Percentiles rank a stretch among this genome's conserved stretches.
These are phyloP conservation scores for Dilophus febrilis DNA, from an alignment of 2,888 invertebrate species.

Conservation along the genomic window DNA sequence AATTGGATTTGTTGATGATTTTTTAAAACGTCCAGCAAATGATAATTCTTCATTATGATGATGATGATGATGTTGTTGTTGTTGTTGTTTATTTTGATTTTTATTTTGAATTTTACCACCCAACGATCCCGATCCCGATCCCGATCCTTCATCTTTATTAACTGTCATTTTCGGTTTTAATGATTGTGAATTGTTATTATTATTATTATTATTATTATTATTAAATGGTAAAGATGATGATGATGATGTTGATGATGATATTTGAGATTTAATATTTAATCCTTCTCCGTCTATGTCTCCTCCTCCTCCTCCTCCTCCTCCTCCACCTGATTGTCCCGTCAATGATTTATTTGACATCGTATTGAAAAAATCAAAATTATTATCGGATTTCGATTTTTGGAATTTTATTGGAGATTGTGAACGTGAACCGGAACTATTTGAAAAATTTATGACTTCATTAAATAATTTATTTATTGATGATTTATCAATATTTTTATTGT, in stretches of 20 bases:
- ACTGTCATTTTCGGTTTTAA: too few species aligned
- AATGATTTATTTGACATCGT: not conserved
- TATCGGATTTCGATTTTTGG: too few species aligned
- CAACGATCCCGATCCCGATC: too few species aligned
- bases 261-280: too few species aligned
- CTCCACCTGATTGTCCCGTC: not conserved
- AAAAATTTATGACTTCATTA: conserved; percentile 14
- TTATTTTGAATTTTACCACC: too few species aligned
- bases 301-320: not conserved
- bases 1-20: conserved; percentile 8
- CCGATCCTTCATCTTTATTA: too few species aligned
- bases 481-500: conserved; percentile 7
- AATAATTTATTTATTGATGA: not conserved
- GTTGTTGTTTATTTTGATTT: not conserved
- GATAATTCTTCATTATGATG: conserved; percentile 17
- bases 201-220: too few species aligned
- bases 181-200: too few species aligned
- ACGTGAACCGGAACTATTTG: conserved; percentile 18
- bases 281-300: too few species aligned
- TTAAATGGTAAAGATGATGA: too few species aligned
- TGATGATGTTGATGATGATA: not conserved
- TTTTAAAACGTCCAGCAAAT: conserved; percentile 25
- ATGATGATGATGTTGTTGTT: not conserved
- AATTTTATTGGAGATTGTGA: conserved; percentile 1
- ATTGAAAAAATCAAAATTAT: too few species aligned